Conservation (phyloP, 2,797 vertebrate genomes). For the Mionectes olivaceus region DNA sequence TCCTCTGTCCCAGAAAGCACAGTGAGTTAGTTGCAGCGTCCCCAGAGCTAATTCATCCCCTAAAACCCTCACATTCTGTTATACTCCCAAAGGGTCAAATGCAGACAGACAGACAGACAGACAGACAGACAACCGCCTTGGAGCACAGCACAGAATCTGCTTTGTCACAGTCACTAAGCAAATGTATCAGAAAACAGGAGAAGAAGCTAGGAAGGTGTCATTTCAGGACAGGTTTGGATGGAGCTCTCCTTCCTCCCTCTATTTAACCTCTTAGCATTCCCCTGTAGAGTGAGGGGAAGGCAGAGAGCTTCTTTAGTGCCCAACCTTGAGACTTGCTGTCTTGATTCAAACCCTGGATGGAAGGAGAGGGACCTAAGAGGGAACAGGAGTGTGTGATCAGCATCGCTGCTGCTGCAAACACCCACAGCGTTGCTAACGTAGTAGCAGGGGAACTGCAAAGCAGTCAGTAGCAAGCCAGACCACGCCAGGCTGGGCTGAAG, state of each 20-base stretch:
- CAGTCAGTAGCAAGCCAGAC: background rate
- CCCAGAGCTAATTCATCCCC: conserved; percentile 1
- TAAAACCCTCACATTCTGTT: background rate
- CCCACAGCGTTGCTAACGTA: background rate
- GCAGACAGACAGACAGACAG: background rate
- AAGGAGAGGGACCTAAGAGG: conserved; percentile 63
- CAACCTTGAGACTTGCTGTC: conserved; percentile 32
- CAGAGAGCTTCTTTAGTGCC: conserved; percentile 39
- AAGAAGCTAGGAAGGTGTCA: background rate
- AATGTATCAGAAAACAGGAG: background rate
- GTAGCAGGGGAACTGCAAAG: background rate
- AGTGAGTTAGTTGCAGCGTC: background rate
- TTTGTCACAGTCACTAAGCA: conserved; percentile 25
- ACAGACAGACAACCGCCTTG: background rate
- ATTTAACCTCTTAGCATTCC: conserved; percentile 36
- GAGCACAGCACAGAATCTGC: background rate
- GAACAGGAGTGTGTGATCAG: conserved; percentile 35
- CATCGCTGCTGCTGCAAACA: background rate
- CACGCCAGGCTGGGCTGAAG: background rate
- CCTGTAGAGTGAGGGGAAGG: conserved; percentile 33
- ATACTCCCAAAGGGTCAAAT: background rate
- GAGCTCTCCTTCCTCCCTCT: conserved; percentile 14
- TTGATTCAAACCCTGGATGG: conserved; percentile 55
- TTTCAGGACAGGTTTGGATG: conserved; percentile 28
- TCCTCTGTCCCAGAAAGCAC: background rate